A percentile compares a stretch with the other conserved stretches of the same genome.
These are phyloP conservation scores for Chionomys nivalis DNA, from an alignment of 2,113 vertebrate genomes.

Conservation along the genomic window DNA sequence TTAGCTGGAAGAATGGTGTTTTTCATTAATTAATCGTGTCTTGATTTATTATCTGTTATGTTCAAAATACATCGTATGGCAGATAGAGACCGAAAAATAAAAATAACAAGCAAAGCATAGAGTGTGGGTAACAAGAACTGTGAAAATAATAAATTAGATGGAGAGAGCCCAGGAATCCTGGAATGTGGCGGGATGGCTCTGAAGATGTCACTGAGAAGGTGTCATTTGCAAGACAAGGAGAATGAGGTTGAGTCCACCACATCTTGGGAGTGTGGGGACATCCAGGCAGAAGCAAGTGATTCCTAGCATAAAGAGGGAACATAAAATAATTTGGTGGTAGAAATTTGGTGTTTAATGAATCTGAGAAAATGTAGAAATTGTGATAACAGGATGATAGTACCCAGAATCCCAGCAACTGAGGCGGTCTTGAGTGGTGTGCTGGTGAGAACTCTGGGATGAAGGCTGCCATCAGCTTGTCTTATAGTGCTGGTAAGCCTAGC, in stretches of 20 bases:
- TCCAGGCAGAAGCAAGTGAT: background rate
- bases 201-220: background rate
- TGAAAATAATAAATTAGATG: background rate
- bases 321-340: constrained; percentile 14
- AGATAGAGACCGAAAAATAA: background rate
- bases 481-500: too few species aligned
- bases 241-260: background rate
- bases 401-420: background rate
- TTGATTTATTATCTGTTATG: background rate
- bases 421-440: background rate
- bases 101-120: background rate
- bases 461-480: background rate
- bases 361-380: background rate
- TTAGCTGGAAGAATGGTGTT: background rate
- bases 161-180: background rate
- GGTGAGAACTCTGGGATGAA: background rate
- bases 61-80: background rate
- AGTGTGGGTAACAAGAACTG: background rate
- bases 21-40: constrained; percentile 30
- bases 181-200: background rate
- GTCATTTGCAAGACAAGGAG: background rate
- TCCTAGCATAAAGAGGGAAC: background rate
- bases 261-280: background rate
- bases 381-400: background rate
- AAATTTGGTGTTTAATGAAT: background rate